Evolutionary conservation across 2,888 invertebrate genomes (phyloP), one percentile per base, ranked within the genome.

Genomic region (Dastarcus helophoroides): DNA sequence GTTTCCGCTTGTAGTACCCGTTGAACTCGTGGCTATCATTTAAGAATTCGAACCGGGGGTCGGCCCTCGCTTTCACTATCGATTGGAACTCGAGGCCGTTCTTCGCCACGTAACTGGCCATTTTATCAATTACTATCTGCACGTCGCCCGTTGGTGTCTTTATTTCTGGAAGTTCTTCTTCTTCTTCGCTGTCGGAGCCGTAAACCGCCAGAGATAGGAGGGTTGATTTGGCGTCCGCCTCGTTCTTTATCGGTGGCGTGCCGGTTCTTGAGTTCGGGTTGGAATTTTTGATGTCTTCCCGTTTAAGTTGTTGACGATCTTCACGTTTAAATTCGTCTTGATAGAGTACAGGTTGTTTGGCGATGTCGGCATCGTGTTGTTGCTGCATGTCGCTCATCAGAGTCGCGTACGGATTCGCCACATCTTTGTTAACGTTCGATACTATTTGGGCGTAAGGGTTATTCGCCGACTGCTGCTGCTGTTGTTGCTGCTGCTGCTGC

Each of bases 41-140:
- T 2, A 97, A 62, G 58, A 97, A 97, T 13, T 77, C 77, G 59
- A 97, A 94, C 16, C 93, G 66, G 1, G 80, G 75, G 56, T 94
- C 93, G 30, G 78, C 79, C 53, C 84, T 88, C 3, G 76, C 74
- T 44, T 77, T 78, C 6, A 89, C 80, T 14, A 88, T 83, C 17
- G 80, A 76, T 47, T 97, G 95, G 55, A 97, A 95, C 48, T 88
- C 84, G 32, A 79, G 75, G 1, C 97, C 98, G 62, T 95, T 95
- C 46, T 90, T 88, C 1, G 89, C 84, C 0, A 98, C 95, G 59
- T 95, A 95, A 40, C 80, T 78, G 1, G 97, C 95, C 78, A 97
- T 93, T 62, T 94, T 93, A 60, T 94, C 91, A 34, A 98, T 84
- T 5, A 97, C 84, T 11, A 83, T 70, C 52, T 82, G 79, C 1